These are phyloP conservation scores for Bradypodion ventrale DNA, from an alignment of 2,797 vertebrate genomes.

Conservation along the genomic window DNA sequence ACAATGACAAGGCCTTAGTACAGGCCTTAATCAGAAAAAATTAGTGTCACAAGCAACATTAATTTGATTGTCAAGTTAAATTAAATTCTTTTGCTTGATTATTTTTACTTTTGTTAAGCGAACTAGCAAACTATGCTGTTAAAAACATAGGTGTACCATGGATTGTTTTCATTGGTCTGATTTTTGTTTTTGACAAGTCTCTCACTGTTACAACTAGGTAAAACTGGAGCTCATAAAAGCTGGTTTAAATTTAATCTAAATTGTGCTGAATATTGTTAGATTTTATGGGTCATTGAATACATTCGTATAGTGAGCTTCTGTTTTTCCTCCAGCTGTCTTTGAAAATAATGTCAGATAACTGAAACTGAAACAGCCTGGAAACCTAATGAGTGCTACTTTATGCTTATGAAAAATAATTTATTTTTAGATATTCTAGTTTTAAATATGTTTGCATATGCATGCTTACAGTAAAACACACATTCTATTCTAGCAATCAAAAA, in stretches of 20 bases:
- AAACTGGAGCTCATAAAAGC: slow-evolving; percentile 1
- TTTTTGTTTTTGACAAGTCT: slow-evolving; percentile 38
- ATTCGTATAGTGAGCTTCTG: slow-evolving; percentile 31
- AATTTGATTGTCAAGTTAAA: slow-evolving; percentile 52
- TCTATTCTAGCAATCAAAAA: neutral
- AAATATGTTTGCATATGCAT: neutral
- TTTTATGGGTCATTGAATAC: slow-evolving; percentile 54
- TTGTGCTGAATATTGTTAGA: slow-evolving; percentile 41
- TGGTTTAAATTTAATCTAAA: slow-evolving; percentile 46
- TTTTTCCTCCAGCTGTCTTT: slow-evolving; percentile 54
- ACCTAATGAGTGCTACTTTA: slow-evolving; percentile 39
- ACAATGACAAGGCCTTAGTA: slow-evolving; percentile 44
- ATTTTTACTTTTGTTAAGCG: slow-evolving; percentile 45
- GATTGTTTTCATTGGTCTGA: slow-evolving; percentile 1
- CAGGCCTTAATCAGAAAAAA: slow-evolving; percentile 57
- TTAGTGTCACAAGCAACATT: slow-evolving; percentile 42
- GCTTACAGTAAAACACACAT: too few relatives aligned
- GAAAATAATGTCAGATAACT: slow-evolving; percentile 28
- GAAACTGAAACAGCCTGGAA: slow-evolving; percentile 42
- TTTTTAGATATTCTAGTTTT: slow-evolving; percentile 20
- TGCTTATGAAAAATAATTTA: slow-evolving; percentile 29
- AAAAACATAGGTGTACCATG: slow-evolving; percentile 38
- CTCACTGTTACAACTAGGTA: slow-evolving; percentile 27
- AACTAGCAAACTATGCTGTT: slow-evolving; percentile 38
- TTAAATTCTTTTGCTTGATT: slow-evolving; percentile 44